Conservation (phyloP, 2,797 vertebrate species). For the Phataginus tetradactyla region DNA sequence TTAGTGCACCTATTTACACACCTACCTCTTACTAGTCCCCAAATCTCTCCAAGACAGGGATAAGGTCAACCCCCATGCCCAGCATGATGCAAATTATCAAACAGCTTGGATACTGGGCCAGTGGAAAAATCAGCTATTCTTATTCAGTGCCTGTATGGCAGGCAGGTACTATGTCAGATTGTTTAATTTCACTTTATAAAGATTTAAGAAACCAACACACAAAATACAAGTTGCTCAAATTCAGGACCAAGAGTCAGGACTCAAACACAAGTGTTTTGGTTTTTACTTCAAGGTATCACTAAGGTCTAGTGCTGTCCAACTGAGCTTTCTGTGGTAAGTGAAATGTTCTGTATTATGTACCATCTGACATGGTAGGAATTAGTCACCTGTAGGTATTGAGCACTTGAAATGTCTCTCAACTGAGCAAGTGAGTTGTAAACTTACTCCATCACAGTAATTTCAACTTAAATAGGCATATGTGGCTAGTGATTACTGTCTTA, state of each 20-base stretch:
- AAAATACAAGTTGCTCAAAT: background rate
- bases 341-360: background rate
- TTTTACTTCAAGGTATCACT: background rate
- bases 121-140: background rate
- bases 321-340: background rate
- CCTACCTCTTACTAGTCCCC: background rate
- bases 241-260: background rate
- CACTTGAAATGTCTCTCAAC: background rate
- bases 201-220: background rate
- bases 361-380: background rate
- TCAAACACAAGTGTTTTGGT: background rate
- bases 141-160: background rate
- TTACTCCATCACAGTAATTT: background rate
- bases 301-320: background rate
- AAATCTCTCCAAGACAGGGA: background rate
- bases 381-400: background rate
- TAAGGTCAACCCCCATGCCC: background rate
- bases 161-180: background rate
- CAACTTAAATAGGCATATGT: background rate
- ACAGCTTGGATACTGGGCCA: background rate
- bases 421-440: background rate
- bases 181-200: background rate
- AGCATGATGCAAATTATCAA: background rate
- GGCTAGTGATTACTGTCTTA: background rate
- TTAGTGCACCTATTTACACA: background rate